These are phyloP conservation scores for Mesembrinibis cayennensis DNA, from an alignment of 2,113 vertebrate species.

Conservation along the genomic window DNA sequence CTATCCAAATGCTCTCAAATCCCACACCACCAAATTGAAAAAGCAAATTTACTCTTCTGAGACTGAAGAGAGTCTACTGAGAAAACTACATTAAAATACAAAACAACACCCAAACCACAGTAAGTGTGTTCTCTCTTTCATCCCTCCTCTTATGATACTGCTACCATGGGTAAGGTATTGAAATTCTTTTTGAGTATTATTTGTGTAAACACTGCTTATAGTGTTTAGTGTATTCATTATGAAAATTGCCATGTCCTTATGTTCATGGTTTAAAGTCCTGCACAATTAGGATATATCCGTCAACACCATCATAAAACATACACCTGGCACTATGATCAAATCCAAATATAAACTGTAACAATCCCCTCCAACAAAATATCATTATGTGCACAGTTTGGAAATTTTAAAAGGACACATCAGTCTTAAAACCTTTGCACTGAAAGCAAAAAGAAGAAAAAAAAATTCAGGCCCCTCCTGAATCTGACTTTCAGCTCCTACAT, in stretches of 20 bases:
- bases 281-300: background rate
- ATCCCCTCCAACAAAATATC: background rate
- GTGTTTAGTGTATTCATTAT: background rate
- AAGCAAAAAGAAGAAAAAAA: background rate
- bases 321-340: background rate
- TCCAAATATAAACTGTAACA: background rate
- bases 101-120: background rate
- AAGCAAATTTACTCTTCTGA: background rate
- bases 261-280: background rate
- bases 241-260: background rate
- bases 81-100: background rate
- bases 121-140: background rate
- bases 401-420: background rate
- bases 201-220: background rate
- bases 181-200: background rate
- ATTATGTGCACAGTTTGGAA: background rate
- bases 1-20: background rate
- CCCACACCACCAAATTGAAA: background rate
- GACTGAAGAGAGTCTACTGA: background rate
- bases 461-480: background rate
- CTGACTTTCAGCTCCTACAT: background rate
- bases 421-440: background rate
- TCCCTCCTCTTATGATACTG: background rate
- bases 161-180: background rate
- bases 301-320: background rate